Percentiles rank a stretch among this genome's conserved stretches.
These are phyloP conservation scores for Sylvietta virens DNA, from an alignment of 2,113 vertebrate species.

Conservation along the genomic window DNA sequence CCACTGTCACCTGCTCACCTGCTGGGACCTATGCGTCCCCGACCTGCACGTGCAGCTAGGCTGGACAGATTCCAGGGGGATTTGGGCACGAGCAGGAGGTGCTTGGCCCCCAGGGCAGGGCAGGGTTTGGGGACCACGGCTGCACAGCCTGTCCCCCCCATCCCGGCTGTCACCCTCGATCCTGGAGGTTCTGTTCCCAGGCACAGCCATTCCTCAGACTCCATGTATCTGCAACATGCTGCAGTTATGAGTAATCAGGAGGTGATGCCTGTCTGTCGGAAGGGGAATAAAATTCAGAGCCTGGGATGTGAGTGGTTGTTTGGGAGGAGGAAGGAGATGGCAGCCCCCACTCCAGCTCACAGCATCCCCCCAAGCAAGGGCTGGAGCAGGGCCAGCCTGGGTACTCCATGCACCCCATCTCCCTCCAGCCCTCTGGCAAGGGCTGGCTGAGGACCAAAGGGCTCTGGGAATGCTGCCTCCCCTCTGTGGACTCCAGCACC, in stretches of 20 bases:
- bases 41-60: fast-evolving
- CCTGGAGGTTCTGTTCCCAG: not conserved
- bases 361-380: not conserved
- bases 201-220: not conserved
- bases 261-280: not conserved
- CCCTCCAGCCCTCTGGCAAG: not conserved
- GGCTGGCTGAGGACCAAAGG: not conserved
- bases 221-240: not conserved
- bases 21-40: not conserved
- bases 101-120: not conserved
- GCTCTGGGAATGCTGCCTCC: not conserved
- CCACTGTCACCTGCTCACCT: not conserved
- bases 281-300: not conserved
- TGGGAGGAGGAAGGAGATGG: not conserved
- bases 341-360: no score
- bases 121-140: no score
- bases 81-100: fast-evolving
- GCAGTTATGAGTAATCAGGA: conserved; percentile 47
- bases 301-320: not conserved
- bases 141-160: not conserved
- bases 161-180: fast-evolving
- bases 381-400: not conserved
- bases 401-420: fast-evolving
- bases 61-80: not conserved
- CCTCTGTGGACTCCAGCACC: not conserved